Percentiles rank a stretch among this genome's conserved stretches.
phyloP scores from a whole-genome alignment of 2,888 invertebrate species.

The Deroplatys truncata region DNA sequence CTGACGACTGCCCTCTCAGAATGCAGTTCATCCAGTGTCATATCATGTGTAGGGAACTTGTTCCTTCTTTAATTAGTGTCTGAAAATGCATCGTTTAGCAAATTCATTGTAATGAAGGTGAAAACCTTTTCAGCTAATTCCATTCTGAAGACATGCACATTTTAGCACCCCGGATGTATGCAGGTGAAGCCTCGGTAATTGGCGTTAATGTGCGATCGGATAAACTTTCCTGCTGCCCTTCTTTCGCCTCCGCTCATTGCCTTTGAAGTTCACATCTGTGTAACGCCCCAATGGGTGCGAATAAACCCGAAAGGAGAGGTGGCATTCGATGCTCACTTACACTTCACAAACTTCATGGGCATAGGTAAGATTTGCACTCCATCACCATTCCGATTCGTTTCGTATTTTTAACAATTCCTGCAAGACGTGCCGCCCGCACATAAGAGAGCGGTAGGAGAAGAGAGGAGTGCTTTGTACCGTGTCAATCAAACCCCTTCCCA shows the following conservation, averaged over 20 bases:
- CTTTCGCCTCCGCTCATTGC: too few species aligned
- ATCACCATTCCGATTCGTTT: constrained; percentile 20
- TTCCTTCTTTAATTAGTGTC: too few species aligned
- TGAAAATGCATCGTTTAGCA: too few species aligned
- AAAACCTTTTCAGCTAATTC: not conserved
- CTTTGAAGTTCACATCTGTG: not conserved
- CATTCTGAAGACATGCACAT: not conserved
- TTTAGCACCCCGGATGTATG: not conserved
- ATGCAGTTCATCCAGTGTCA: too few species aligned
- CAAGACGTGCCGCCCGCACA: not conserved
- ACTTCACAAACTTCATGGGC: not conserved
- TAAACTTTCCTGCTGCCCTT: not conserved
- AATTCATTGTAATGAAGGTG: too few species aligned
- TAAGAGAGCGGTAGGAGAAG: not conserved
- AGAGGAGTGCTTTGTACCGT: not conserved
- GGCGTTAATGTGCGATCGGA: not conserved
- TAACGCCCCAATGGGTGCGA: not conserved
- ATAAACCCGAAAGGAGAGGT: not conserved
- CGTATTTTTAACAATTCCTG: constrained; percentile 26
- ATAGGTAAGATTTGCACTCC: not conserved
- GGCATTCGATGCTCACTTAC: not conserved
- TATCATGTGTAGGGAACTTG: too few species aligned
- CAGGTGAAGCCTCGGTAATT: not conserved
- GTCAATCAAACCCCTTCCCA: not conserved
- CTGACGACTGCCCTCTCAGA: too few species aligned